phyloP scores from a whole-genome alignment of 2,888 invertebrate genomes.

The Drosophila diplacantha region DNA sequence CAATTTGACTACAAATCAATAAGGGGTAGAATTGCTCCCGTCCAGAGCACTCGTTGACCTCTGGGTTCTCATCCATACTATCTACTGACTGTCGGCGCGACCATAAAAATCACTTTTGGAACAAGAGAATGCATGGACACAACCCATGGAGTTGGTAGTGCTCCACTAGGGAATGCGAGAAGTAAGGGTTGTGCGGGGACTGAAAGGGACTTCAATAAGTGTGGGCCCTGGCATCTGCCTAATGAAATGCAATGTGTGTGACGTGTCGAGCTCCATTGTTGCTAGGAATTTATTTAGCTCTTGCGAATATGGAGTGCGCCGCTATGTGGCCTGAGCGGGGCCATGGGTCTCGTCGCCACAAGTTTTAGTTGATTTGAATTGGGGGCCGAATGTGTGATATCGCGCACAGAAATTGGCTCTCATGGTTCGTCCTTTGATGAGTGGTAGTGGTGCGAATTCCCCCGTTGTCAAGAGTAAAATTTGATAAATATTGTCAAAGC shows the following conservation, averaged over 20 bases:
- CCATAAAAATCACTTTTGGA: conserved; percentile 62
- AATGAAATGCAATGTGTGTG: conserved; percentile 66
- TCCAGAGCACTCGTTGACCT: conserved; percentile 28
- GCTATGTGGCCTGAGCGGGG: neutral
- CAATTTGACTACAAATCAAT: conserved; percentile 73
- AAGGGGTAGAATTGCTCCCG: conserved; percentile 25
- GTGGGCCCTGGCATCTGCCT: conserved; percentile 36
- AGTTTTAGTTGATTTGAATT: conserved; percentile 33
- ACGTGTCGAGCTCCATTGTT: conserved; percentile 58
- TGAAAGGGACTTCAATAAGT: conserved; percentile 47
- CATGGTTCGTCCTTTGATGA: conserved; percentile 14
- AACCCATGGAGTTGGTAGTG: too few relatives aligned
- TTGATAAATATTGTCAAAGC: conserved; percentile 30
- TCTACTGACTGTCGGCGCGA: conserved; percentile 59
- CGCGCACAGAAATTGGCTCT: conserved; percentile 6
- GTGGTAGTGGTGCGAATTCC: neutral
- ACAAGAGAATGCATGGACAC: conserved; percentile 49
- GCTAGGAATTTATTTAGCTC: conserved; percentile 54
- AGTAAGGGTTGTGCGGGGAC: conserved; percentile 8
- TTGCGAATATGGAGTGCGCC: neutral
- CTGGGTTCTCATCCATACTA: neutral
- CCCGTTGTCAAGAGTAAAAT: conserved; percentile 7
- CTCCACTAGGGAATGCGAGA: conserved; percentile 23
- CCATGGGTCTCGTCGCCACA: conserved; percentile 16
- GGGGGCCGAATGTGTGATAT: conserved; percentile 5